Evolutionary conservation across 2,888 invertebrate species (phyloP).

Genomic region (Odontomyia ornata): DNA sequence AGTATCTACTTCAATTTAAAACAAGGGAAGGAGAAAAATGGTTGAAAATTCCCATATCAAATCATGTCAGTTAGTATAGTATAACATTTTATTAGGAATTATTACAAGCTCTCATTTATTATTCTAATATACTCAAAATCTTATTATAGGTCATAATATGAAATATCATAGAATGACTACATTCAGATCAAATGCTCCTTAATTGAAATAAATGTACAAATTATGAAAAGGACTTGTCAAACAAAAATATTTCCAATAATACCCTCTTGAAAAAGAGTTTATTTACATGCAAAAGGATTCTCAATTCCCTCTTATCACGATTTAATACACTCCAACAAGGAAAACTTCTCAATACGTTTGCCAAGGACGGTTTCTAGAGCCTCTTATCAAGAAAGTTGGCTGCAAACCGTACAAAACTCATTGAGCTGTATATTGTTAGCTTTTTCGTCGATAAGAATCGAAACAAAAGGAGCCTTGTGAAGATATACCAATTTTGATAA

Average conservation of each 20-base stretch:
- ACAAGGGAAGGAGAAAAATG: no score
- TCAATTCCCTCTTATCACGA: slow-evolving; percentile 40
- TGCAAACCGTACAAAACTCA: slow-evolving; percentile 28
- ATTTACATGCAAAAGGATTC: slow-evolving; percentile 3
- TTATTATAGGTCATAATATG: no score
- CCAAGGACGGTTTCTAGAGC: not conserved
- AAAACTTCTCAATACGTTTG: slow-evolving; percentile 2
- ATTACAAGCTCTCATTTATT: no score
- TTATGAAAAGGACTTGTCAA: slow-evolving; percentile 28
- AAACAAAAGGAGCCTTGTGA: slow-evolving; percentile 35
- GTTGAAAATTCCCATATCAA: no score
- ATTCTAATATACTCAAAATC: no score
- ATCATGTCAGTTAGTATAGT: not conserved
- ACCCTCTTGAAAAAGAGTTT: slow-evolving; percentile 8
- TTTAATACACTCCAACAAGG: slow-evolving; percentile 20
- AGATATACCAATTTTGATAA: slow-evolving; percentile 32
- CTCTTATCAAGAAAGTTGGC: not conserved
- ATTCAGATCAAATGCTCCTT: not conserved
- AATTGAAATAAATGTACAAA: not conserved
- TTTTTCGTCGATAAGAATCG: slow-evolving; percentile 19
- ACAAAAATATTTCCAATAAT: slow-evolving; percentile 7
- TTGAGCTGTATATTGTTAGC: slow-evolving; percentile 29
- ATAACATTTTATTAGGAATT: no score
- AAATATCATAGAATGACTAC: no score
- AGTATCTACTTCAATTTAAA: no score